phyloP scores from a whole-genome alignment of 2,113 vertebrate species.

The Piliocolobus tephrosceles region DNA sequence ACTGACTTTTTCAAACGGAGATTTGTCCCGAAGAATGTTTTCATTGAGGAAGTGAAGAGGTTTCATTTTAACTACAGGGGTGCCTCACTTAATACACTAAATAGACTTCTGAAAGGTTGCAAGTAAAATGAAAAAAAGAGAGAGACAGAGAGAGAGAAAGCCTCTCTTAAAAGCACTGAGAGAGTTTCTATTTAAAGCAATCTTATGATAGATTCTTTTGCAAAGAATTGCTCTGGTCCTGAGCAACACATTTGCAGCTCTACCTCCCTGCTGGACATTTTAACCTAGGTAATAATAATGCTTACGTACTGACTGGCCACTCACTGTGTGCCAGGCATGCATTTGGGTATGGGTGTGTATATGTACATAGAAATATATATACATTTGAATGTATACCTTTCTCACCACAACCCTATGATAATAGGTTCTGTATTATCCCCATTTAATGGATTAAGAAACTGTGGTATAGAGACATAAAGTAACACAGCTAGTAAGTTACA shows the following conservation, averaged over 20 bases:
- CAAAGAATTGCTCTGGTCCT: conserved; percentile 1
- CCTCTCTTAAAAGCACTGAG: conserved; percentile 49
- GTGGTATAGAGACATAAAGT: not conserved
- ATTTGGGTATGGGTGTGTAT: not conserved
- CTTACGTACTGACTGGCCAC: not conserved
- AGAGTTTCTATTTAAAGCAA: conserved; percentile 63
- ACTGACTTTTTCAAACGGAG: not conserved
- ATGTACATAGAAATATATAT: not conserved
- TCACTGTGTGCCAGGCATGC: not conserved
- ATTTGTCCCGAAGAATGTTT: conserved; percentile 48
- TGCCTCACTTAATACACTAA: conserved; percentile 47
- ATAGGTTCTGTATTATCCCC: not conserved
- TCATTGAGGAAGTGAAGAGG: conserved; percentile 51
- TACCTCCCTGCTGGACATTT: not conserved
- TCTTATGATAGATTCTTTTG: conserved; percentile 24
- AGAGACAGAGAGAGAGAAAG: not conserved
- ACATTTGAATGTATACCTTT: not conserved
- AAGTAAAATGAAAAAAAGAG: conserved; percentile 20
- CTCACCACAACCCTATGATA: not conserved
- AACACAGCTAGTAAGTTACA: not conserved
- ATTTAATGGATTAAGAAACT: not conserved
- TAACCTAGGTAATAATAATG: not conserved
- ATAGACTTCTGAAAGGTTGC: conserved; percentile 62
- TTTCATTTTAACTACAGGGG: conserved; percentile 51
- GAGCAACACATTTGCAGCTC: not conserved